These are phyloP conservation scores for Callipepla californica DNA, from an alignment of 2,113 vertebrate species.

Conservation along the genomic window DNA sequence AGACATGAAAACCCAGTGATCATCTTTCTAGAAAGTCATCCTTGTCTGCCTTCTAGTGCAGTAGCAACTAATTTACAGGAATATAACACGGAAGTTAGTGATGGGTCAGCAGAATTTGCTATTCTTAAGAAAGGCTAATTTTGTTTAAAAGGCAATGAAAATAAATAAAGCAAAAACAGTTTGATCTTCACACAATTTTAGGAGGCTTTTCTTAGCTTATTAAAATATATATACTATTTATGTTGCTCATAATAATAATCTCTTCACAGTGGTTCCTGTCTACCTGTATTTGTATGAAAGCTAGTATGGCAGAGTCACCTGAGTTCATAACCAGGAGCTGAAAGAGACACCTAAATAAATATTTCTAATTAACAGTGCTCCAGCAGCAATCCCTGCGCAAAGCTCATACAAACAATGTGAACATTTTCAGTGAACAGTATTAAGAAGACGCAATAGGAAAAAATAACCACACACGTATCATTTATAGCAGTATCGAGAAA, in stretches of 20 bases:
- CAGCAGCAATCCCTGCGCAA: background rate
- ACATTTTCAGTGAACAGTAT: background rate
- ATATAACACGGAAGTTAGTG: background rate
- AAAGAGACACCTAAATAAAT: background rate
- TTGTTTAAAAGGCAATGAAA: background rate
- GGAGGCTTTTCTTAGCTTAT: background rate
- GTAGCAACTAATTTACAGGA: background rate
- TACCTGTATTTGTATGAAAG: background rate
- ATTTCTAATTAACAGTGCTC: background rate
- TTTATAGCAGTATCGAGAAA: background rate
- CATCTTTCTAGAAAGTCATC: background rate
- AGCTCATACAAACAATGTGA: background rate
- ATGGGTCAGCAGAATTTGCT: background rate
- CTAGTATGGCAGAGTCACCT: background rate
- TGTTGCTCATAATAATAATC: background rate
- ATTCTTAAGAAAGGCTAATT: background rate
- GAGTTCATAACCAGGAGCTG: background rate
- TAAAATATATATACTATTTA: background rate
- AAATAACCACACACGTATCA: background rate
- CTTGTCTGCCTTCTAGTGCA: background rate
- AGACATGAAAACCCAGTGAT: background rate
- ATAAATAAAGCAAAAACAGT: background rate
- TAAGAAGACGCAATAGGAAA: background rate
- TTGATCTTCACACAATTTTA: background rate
- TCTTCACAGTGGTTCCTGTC: background rate